These are phyloP conservation scores for Cordylochernes scorpioides DNA, from an alignment of 2,888 invertebrate species.

Conservation along the genomic window DNA sequence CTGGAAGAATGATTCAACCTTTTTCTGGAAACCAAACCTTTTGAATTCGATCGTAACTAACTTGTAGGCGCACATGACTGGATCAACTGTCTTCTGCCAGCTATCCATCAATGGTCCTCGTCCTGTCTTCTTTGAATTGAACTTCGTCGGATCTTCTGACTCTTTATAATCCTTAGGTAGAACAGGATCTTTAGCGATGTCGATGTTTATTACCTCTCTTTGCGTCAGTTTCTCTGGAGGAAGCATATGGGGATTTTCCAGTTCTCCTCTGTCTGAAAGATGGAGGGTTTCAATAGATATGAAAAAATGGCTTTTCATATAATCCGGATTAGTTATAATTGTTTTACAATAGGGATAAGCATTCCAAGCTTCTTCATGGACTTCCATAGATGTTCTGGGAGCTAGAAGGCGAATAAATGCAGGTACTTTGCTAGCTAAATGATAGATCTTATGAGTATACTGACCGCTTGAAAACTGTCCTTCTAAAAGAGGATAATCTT, in stretches of 20 bases:
- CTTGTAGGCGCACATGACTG: conserved; percentile 97
- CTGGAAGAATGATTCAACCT: conserved; percentile 77
- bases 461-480: conserved; percentile 78
- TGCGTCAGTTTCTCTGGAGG: conserved; percentile 58
- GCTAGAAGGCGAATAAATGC: conserved; percentile 67
- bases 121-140: conserved; percentile 73
- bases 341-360: conserved; percentile 97
- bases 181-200: conserved; percentile 75
- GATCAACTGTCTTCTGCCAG: conserved; percentile 25
- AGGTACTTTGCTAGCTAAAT: conserved; percentile 86
- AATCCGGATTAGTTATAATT: conserved; percentile 20
- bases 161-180: conserved; percentile 42
- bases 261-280: conserved; percentile 52
- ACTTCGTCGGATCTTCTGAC: conserved; percentile 57
- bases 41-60: conserved; percentile 89
- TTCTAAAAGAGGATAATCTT: conserved; percentile 53
- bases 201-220: conserved; percentile 67
- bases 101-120: conserved; percentile 64
- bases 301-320: conserved; percentile 30
- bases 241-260: conserved; percentile 65
- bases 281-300: conserved; percentile 70
- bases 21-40: conserved; percentile 78
- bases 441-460: conserved; percentile 99
- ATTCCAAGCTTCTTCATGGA: conserved; percentile 98
- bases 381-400: conserved; percentile 81